Percentiles rank a stretch among this genome's conserved stretches.
These are phyloP conservation scores for Dicaeum eximium DNA, from an alignment of 2,113 vertebrate species.

Conservation along the genomic window DNA sequence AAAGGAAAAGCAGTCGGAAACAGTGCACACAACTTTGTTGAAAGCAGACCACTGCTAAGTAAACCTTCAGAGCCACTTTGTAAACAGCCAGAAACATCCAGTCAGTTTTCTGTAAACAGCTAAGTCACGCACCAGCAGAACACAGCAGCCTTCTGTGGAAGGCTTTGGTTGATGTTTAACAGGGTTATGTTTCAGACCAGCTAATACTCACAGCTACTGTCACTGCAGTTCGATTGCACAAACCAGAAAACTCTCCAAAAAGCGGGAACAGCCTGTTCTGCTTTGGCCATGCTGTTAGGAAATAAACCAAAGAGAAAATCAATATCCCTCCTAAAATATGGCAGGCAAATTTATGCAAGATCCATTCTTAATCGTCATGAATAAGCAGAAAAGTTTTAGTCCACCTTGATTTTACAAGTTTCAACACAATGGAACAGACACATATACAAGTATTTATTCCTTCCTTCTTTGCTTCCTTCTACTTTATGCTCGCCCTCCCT, in stretches of 20 bases:
- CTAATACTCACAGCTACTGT: neutral
- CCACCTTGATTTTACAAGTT: neutral
- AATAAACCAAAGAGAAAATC: neutral
- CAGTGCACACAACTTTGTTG: neutral
- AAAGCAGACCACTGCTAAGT: slow-evolving; percentile 50
- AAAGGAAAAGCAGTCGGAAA: neutral
- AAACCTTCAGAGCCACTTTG: slow-evolving; percentile 52
- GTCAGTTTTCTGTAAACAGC: slow-evolving; percentile 58
- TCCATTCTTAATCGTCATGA: neutral
- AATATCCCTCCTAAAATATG: neutral
- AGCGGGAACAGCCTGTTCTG: neutral
- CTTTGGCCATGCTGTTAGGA: neutral
- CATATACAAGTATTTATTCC: neutral
- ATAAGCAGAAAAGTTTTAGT: neutral
- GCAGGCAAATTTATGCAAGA: neutral
- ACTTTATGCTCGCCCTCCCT: neutral
- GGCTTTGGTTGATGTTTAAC: slow-evolving; percentile 22
- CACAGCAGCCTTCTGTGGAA: neutral
- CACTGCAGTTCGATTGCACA: neutral
- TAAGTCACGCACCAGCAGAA: neutral
- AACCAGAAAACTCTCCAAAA: neutral
- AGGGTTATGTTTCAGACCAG: neutral
- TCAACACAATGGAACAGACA: neutral
- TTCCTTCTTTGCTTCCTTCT: neutral
- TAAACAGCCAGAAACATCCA: slow-evolving; percentile 66